phyloP scores from a whole-genome alignment of 2,888 invertebrate genomes.

The Petrolisthes cinctipes region DNA sequence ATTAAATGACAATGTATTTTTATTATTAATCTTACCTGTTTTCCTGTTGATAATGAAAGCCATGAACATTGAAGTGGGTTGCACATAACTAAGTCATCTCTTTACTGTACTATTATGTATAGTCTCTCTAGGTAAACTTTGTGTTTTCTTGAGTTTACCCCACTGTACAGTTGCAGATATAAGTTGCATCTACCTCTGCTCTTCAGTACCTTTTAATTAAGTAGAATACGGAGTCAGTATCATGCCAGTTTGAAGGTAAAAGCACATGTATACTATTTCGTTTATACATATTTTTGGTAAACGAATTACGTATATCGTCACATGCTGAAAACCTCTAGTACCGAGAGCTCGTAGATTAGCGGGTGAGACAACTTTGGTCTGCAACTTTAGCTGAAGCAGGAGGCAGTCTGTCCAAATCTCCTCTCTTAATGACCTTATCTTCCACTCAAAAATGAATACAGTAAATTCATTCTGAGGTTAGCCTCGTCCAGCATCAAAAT shows the following conservation, averaged over 20 bases:
- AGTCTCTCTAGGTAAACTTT: not conserved
- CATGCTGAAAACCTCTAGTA: no score
- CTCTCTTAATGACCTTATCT: slow-evolving; percentile 4
- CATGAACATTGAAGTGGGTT: slow-evolving; percentile 2
- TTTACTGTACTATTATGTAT: not conserved
- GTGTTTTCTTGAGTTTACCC: not conserved
- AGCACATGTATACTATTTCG: no score
- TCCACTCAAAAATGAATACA: not conserved
- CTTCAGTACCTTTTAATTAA: no score
- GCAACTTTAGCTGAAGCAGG: not conserved
- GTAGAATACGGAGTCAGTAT: no score
- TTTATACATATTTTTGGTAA: no score
- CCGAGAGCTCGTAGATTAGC: no score
- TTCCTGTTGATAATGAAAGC: not conserved
- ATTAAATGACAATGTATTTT: not conserved
- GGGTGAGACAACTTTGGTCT: no score
- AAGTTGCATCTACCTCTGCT: no score
- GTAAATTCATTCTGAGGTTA: not conserved
- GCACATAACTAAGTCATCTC: not conserved
- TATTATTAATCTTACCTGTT: not conserved
- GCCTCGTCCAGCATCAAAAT: slow-evolving; percentile 16
- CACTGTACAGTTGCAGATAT: not conserved
- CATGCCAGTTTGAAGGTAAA: no score
- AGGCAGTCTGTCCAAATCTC: slow-evolving; percentile 10
- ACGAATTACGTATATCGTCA: no score